Base-by-base conservation (phyloP, 2,888 invertebrate genomes). In the Hypomecis atomaria region DNA sequence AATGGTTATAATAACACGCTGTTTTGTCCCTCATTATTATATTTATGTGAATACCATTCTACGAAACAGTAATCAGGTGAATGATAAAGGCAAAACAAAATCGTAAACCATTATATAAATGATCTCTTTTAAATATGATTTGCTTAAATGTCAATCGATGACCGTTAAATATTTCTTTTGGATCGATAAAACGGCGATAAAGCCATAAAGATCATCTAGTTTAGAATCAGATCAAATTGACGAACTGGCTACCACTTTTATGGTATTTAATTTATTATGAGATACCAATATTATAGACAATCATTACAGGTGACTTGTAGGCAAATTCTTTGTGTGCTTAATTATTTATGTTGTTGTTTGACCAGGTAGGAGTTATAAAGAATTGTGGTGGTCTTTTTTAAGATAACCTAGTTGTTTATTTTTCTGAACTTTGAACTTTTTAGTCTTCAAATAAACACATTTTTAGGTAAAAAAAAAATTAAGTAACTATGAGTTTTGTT, bases 31-130 rank as follows among this genome's bases (percentile, higher is more conserved):
- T 23, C 4, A 4, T 11, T 53, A 42, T 7, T 23, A 44, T 44
- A 43, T 56, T 45, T 23, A 45, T 42, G 10, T 10, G 5, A 56
- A 56, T 36, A 45, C n/a, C 11, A 47, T 37, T 53, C 38, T 23
- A 9, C 6, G 33, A 45, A 38, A 9, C 38, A 52, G 42, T 63
- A 68, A 67, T 67, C 61, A 43, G 59, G 53, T 48, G 47, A 68
- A 68, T 69, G 62, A 65, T 62, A 56, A 56, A 55, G 55, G 8
- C 56, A 56, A 62, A 60, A 56, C 38, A 56, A 36, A 56, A 43
- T 56, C 61, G 50, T 62, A 62, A 62, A 56, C 56, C 44, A 61
- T 52, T 62, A 10, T 8, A 38, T 40, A 50, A 62, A 62, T 45
- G 56, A 62, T 56, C 61, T 56, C 23, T 34, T 56, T 55, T 36